Evolutionary conservation across 2,888 invertebrate genomes (phyloP), one percentile per base, ranked within the genome.

Genomic region (Diaprepes abbreviatus): DNA sequence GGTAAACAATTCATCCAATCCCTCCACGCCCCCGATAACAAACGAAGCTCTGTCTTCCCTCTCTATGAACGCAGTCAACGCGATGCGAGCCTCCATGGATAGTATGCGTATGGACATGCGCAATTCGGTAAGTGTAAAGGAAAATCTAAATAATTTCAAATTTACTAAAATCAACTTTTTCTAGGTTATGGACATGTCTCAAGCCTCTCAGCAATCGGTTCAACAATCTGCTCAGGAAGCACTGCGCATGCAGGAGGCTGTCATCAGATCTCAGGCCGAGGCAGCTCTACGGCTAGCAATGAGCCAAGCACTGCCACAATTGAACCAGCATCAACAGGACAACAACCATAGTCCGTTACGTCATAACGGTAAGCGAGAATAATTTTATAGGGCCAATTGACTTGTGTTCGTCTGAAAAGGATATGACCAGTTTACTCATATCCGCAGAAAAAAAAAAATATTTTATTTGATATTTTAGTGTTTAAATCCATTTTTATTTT

Each of bases 261-360:
- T 95, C 58, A 85, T 95, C 17, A 87, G 95, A 79, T 93, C 93
- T 76, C 95, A 95, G 80, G 94, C 94, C 0, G 95, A 95, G 82
- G 94, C 94, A 0, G 92, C 92, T 4, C 86, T 95, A 35, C 87
- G 95, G 78, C 83, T 95, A 67, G 95, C 94, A 33, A 94, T 94
- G 74, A 89, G 90, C 6, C 92, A 92, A 77, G 83, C 87, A 78
- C 75, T 84, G 74, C 84, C 84, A 21, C 84, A 84, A 72, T 79
- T 84, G 33, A 84, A 84, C 74, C 83, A 84, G 67, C 78, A 79
- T 66, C 78, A 79, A 68, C 79, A 78, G 64, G 85, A 85, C 69
- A 84, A 84, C 66, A 83, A 76, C 74, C 48, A 81, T 75, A 84
- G 83, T 77, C 83, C 83, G 6, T 75, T 83, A 66, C 81, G 83